These are phyloP conservation scores for Lasioglossum malachurum DNA, from an alignment of 2,888 invertebrate genomes.

Conservation along the genomic window DNA sequence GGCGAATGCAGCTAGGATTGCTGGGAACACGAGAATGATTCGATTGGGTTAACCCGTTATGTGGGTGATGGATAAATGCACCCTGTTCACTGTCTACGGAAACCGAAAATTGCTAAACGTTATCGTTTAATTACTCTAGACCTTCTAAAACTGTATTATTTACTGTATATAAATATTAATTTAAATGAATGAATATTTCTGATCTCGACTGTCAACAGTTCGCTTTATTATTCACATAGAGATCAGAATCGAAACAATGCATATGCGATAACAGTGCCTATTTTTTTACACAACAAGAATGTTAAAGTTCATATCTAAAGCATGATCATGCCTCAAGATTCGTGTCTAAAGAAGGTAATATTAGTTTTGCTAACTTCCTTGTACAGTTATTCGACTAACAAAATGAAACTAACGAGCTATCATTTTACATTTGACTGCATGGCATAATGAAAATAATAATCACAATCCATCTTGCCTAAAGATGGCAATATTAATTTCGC, in stretches of 20 bases:
- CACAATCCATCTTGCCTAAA: not conserved
- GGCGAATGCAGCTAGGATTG: not conserved
- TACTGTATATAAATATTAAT: not conserved
- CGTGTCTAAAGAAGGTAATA: not conserved
- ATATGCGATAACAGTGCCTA: not conserved
- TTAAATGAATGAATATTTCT: not conserved
- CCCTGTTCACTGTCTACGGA: not conserved
- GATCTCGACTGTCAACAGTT: not conserved
- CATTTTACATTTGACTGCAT: not conserved
- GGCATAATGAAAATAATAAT: not conserved
- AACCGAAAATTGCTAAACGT: not conserved
- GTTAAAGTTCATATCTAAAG: not conserved
- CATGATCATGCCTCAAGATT: not conserved
- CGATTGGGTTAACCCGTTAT: not conserved
- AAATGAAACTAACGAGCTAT: not conserved
- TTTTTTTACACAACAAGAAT: not conserved
- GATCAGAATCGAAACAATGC: not conserved
- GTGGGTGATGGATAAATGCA: not conserved
- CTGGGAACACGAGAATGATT: conserved; percentile 5
- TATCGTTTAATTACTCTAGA: not conserved
- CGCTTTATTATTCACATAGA: not conserved
- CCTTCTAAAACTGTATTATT: not conserved
- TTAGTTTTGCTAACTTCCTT: not conserved
- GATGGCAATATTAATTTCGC: not conserved
- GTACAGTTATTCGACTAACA: not conserved